Percentiles rank a stretch among this genome's conserved stretches.
Evolutionary conservation across 2,113 vertebrate species (phyloP).

Genomic region (Melanerpes aurifrons): DNA sequence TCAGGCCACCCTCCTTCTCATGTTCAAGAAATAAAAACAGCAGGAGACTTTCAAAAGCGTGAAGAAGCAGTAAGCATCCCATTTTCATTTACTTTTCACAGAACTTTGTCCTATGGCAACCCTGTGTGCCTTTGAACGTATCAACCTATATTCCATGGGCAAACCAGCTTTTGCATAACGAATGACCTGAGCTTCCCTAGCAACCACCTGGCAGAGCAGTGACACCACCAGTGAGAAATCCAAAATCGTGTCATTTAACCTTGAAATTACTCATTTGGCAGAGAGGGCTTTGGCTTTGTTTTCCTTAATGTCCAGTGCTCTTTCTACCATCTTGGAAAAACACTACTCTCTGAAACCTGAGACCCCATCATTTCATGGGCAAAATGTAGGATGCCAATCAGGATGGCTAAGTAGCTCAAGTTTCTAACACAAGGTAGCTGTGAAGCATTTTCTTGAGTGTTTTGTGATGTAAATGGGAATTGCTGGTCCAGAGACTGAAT

Average conservation of each 20-base stretch:
- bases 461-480: slow-evolving; percentile 5
- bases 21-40: slow-evolving; percentile 52
- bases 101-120: slow-evolving; percentile 21
- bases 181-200: not conserved
- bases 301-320: not conserved
- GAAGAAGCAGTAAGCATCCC: slow-evolving; percentile 46
- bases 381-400: slow-evolving; percentile 15
- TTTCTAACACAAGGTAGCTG: slow-evolving; percentile 12
- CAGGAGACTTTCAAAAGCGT: slow-evolving; percentile 50
- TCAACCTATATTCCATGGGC: slow-evolving; percentile 10
- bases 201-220: not conserved
- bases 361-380: not conserved
- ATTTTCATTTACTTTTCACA: slow-evolving; percentile 31
- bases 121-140: slow-evolving; percentile 25
- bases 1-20: slow-evolving; percentile 54
- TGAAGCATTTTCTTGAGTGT: not conserved
- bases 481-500: slow-evolving; percentile 12
- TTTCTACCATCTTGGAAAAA: not conserved
- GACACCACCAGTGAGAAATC: not conserved
- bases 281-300: not conserved
- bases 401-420: not conserved
- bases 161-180: slow-evolving; percentile 7
- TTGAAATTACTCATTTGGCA: slow-evolving; percentile 16
- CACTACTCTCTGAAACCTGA: not conserved
- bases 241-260: not conserved